Conservation (phyloP, 2,888 invertebrate genomes). For the Tipula vernalis region DNA sequence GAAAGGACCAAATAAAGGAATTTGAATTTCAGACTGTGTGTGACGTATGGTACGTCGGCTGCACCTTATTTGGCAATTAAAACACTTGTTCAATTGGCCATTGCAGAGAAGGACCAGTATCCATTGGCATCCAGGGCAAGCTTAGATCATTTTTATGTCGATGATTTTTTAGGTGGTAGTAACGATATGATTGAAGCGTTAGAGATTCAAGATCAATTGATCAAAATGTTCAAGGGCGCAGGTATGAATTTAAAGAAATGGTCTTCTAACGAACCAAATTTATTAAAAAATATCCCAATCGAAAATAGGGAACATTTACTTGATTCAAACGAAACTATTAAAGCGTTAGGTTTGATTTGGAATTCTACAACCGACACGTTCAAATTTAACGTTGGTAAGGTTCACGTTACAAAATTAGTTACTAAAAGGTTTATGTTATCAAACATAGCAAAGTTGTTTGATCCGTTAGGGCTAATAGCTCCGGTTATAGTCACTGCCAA, state of each 20-base stretch:
- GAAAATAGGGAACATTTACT: no score
- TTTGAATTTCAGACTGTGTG: slow-evolving; percentile 17
- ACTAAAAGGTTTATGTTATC: no score
- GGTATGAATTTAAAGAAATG: background rate
- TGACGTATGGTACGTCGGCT: slow-evolving; percentile 17
- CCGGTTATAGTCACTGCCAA: background rate
- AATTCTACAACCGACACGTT: no score
- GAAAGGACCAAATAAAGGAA: slow-evolving; percentile 12
- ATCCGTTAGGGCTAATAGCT: background rate
- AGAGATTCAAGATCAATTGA: no score
- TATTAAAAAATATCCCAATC: no score
- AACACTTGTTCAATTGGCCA: slow-evolving; percentile 15
- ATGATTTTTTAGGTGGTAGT: slow-evolving; percentile 11
- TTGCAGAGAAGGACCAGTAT: slow-evolving; percentile 14
- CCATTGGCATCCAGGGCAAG: slow-evolving; percentile 15
- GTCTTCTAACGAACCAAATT: no score
- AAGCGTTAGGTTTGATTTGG: no score
- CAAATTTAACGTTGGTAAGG: no score
- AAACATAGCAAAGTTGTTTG: no score
- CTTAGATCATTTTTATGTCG: slow-evolving; percentile 15
- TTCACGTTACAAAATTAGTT: no score
- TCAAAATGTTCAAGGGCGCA: background rate
- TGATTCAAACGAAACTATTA: no score
- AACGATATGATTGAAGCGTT: no score
- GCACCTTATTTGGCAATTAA: slow-evolving; percentile 18